Evolutionary conservation across 2,888 invertebrate genomes (phyloP), one percentile per base, ranked within the genome.

Genomic region (Eilema depressum): DNA sequence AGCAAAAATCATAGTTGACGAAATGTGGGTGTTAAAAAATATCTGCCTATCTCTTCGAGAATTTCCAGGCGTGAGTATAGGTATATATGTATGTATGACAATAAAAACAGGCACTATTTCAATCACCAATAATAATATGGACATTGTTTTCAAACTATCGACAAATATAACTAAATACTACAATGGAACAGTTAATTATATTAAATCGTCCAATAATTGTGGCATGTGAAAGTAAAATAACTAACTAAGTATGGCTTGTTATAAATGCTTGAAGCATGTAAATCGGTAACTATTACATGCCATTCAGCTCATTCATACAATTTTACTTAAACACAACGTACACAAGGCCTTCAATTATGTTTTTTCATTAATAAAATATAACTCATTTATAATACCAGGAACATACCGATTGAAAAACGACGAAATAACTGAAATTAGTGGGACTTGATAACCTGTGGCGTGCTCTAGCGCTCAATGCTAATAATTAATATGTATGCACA

Each of bases 161-260:
- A 41, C 41, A 41, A 20, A 20, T 4, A 20, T 4, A 53, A n/a
- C 10, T 53, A 53, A n/a, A n/a, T 53, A 53, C 53, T 53, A n/a
- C 53, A 53, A n/a, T 53, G 8, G n/a, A 53, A n/a, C 7, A n/a
- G 8, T n/a, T 53, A 53, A 53, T 53, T 53, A n/a, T n/a, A 53
- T 53, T 10, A n/a, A 53, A 53, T n/a, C 53, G 53, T 53, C 53
- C 1, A 53, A 53, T 53, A 53, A 53, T 53, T 53, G n/a, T 53
- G 20, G 60, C 60, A 60, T 60, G 28, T 28, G 28, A 60, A 28
- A 26, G 60, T 61, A 61, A 26, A 61, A 26, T 61, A 61, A 28
- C 26, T 28, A 17, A 61, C 53, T 53, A 53, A 53, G 53, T 53
- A 53, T 53, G 53, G 53, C 53, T 53, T 53, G 53, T 53, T 53